Base-by-base conservation (phyloP, 2,113 vertebrate genomes). In the Struthidea cinerea region DNA sequence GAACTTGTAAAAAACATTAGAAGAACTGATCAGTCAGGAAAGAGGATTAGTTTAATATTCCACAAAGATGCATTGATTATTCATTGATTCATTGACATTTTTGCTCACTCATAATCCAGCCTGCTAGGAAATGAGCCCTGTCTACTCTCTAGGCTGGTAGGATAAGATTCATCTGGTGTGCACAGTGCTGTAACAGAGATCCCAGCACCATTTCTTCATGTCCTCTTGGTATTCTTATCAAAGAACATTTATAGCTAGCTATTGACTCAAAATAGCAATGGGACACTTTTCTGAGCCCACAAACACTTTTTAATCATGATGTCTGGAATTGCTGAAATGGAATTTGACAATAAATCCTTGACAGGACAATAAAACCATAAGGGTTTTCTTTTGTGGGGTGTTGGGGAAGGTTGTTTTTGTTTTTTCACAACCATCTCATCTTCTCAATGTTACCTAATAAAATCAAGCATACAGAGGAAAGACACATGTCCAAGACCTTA, bases 281-380 rank as follows among this genome's bases (percentile, higher is more conserved):
- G 52, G 19, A 69, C 33, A 55, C 49, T 92, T 88, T 92, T 88
- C 49, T 79, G 57, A 91, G 42, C 16, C 67, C 86, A 63, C 41
- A 91, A 95, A 39, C 55, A 65, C 37, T 75, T 89, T 53, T 92
- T 89, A 46, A 81, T 97, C 75, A 92, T 96, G 73, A 83, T 87
- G 60, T 60, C 73, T 91, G 83, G 79, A 92, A 91, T 41, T 19
- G 15, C 70, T 95, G 42, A 97, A 90, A 92, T 90, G 78, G 81
- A 85, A 94, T 96, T 92, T 95, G 74, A 90, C 81, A 84, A 47
- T 84, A 96, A 94, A 89, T 82, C 49, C 77, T 89, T 42, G 32
- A 87, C 9, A 69, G 93, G 90, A 93, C 61, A 93, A 95, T 90
- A 90, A 95, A 95, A 95, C 60, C 30, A 37, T 39, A 64, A 59